These are phyloP conservation scores for Bellardia bayeri DNA, from an alignment of 2,888 invertebrate species.

Conservation along the genomic window DNA sequence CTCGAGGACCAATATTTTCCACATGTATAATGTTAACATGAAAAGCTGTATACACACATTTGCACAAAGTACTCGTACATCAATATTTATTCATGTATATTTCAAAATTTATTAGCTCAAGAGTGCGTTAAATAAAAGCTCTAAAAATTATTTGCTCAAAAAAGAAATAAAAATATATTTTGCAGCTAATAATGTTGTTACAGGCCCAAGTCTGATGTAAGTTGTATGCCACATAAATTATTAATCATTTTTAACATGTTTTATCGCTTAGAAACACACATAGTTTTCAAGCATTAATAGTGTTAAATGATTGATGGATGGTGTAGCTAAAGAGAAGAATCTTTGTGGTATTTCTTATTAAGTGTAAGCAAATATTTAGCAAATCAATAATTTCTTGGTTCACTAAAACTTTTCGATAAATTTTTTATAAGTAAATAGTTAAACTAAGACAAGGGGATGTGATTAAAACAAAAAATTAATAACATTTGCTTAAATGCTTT, in stretches of 20 bases:
- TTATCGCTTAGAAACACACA: constrained; percentile 24
- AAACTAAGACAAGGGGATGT: too few species aligned
- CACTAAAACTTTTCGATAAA: neutral
- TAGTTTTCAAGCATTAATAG: neutral
- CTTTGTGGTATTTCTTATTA: neutral
- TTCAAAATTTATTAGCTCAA: constrained; percentile 33
- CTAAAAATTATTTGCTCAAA: neutral
- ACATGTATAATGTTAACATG: constrained; percentile 22
- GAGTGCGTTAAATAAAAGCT: constrained; percentile 29
- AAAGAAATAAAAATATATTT: neutral
- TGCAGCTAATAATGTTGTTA: constrained; percentile 43
- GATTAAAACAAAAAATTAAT: too few species aligned
- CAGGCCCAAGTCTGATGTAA: constrained; percentile 27
- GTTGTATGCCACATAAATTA: constrained; percentile 53
- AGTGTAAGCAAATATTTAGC: constrained; percentile 23
- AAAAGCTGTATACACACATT: neutral
- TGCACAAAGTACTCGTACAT: neutral
- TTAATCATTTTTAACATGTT: constrained; percentile 57
- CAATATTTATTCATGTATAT: constrained; percentile 48
- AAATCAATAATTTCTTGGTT: constrained; percentile 4
- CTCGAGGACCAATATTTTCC: constrained; percentile 35
- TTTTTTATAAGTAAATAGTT: too few species aligned
- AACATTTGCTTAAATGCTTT: too few species aligned
- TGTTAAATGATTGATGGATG: constrained; percentile 48
- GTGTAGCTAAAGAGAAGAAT: neutral